Evolutionary conservation across 2,888 invertebrate genomes (phyloP), one percentile per base, ranked within the genome.

Genomic region (Camptogramma bilineatum): DNA sequence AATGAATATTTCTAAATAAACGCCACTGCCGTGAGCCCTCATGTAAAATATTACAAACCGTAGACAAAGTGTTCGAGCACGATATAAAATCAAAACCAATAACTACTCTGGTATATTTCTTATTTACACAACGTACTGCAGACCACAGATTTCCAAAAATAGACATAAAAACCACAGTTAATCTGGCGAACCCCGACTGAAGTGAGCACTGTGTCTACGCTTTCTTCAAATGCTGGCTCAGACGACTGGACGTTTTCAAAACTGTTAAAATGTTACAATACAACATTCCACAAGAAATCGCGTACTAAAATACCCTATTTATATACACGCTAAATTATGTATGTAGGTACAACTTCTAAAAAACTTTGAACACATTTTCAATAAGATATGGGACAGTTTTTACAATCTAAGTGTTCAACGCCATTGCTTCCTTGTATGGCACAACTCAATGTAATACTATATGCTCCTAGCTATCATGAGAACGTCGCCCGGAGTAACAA

Each of bases 281-380:
- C 62, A 79, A 76, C 78, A 77, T 72, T 73, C 66, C 71, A 73
- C 71, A 71, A 73, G 74, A 73, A 68, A 62, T 68, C 70, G 76
- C 69, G 71, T 76, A 78, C 77, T 78, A 75, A 78, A 76, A 77
- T 79, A 69, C 71, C 68, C 69, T 62, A 66, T 46, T 55, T 87
- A 80, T 88, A 89, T 85, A 87, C 82, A 84, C 80, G 78, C 81
- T 84, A 84, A 83, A 76, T 80, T 79, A 82, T 81, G 81, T 80
- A 83, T 81, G 83, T 84, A 85, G 85, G 84, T 90, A 89, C 81
- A 87, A 86, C 80, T 85, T 87, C 87, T 88, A 89, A 86, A 88
- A 88, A 87, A 84, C 80, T 85, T 78, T 91, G 91, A 91, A 91
- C 91, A 91, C 91, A 91, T 91, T 90, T 88, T 87, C 76, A 87